Evolutionary conservation across 2,113 vertebrate genomes (phyloP), one percentile per base, ranked within the genome.

Genomic region (Cyprinodon variegatus): DNA sequence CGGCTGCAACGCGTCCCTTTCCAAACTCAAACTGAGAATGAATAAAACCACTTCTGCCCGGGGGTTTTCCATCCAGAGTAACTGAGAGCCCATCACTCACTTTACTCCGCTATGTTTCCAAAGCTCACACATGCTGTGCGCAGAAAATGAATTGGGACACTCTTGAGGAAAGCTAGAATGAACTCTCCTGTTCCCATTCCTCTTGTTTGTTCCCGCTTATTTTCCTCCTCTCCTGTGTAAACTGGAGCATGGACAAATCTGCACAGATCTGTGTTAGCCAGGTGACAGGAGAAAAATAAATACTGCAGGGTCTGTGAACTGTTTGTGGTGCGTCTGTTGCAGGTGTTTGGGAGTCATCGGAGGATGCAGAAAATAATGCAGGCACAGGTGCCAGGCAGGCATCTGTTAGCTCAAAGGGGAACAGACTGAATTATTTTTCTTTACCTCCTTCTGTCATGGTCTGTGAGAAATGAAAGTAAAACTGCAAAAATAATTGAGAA

Each of bases 21-120:
- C 59, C 65, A 63, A 48, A 66, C 65, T 40, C 39, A 67, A 29
- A 64, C 40, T 46, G 61, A 78, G 84, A 88, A 82, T 84, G 84
- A 76, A 78, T 70, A 77, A 74, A 78, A 77, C 72, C 75, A 69
- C 74, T 40, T 74, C 61, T 62, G 67, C 72, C 78, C 78, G 40
- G 38, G 74, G 83, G 76, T 66, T 75, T 67, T 60, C 77, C 69
- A 84, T 67, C 65, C 63, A 65, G 70, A 74, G 60, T 85, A 84
- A 77, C 82, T 63, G 70, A 62, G 64, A 87, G 75, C 86, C 83
- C 72, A 62, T 70, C 71, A 40, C 65, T 72, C 78, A 90, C 83
- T 91, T 87, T 87, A 72, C 79, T 87, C 43, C 67, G 64, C 68
- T 60, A 38, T 67, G 65, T 71, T 72, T 68, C 69, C 67, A 76